Evolutionary conservation across 2,113 vertebrate genomes (phyloP).

Genomic region (Dryoscopus gambensis): DNA sequence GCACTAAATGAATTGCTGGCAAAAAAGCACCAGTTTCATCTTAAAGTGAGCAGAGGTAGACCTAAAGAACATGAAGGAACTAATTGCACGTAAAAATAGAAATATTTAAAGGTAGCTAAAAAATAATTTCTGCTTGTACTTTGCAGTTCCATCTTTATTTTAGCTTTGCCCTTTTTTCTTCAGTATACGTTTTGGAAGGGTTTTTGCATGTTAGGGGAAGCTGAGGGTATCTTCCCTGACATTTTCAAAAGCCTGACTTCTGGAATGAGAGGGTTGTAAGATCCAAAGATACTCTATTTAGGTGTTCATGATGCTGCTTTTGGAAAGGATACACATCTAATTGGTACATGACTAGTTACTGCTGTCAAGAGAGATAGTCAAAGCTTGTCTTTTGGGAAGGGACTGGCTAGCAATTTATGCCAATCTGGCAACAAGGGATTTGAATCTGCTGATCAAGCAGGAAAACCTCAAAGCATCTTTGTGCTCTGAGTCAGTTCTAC

Average conservation of each 20-base stretch:
- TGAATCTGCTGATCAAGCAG: constrained; percentile 48
- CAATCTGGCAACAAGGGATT: constrained; percentile 13
- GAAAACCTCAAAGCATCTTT: constrained; percentile 33
- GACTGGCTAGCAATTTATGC: constrained; percentile 13
- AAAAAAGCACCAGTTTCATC: constrained; percentile 8
- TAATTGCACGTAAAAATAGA: neutral
- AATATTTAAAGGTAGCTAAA: neutral
- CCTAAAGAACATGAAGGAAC: neutral
- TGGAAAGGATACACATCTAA: neutral
- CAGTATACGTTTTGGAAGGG: neutral
- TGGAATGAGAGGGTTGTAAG: neutral
- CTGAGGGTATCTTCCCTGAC: neutral
- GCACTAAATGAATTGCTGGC: constrained; percentile 14
- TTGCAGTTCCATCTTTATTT: neutral
- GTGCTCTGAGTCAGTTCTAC: constrained; percentile 24
- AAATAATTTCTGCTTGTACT: neutral
- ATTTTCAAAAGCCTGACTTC: neutral
- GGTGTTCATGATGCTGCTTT: neutral
- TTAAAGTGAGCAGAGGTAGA: constrained; percentile 26
- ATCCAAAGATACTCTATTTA: neutral
- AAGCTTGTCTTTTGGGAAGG: constrained; percentile 14
- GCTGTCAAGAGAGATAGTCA: neutral
- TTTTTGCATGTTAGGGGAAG: neutral
- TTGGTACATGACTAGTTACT: neutral
- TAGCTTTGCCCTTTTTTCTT: neutral